phyloP scores from a whole-genome alignment of 2,797 vertebrate species.

The Galago senegalensis region DNA sequence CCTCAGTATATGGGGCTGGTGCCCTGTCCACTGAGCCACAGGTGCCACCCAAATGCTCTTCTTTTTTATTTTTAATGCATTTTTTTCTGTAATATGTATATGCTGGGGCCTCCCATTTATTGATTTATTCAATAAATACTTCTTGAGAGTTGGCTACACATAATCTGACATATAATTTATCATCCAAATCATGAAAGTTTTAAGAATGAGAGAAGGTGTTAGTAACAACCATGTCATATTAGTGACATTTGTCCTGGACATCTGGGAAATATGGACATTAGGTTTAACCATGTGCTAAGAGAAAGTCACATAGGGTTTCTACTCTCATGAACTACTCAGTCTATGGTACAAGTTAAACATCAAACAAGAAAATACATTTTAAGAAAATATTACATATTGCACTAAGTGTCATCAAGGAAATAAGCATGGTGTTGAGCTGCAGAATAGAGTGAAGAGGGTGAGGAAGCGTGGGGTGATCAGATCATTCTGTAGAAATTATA shows the following conservation, averaged over 20 bases:
- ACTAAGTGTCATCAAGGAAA: not conserved
- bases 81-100: not conserved
- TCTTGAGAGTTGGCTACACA: not conserved
- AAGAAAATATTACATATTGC: not conserved
- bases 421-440: not conserved
- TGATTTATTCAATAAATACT: slow-evolving; percentile 1
- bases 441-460: not conserved
- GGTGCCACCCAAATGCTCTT: not conserved
- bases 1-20: too few species aligned
- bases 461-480: not conserved
- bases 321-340: not conserved
- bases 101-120: not conserved
- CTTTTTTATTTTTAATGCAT: not conserved
- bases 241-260: not conserved
- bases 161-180: not conserved
- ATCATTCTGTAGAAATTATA: not conserved
- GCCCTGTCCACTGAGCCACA: too few species aligned
- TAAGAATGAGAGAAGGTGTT: not conserved
- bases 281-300: not conserved
- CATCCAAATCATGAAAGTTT: not conserved
- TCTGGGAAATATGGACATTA: not conserved
- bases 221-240: not conserved
- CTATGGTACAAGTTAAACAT: not conserved
- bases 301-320: not conserved
- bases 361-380: not conserved